Conservation (phyloP, 2,888 invertebrate genomes). For the Melipona beecheii region DNA sequence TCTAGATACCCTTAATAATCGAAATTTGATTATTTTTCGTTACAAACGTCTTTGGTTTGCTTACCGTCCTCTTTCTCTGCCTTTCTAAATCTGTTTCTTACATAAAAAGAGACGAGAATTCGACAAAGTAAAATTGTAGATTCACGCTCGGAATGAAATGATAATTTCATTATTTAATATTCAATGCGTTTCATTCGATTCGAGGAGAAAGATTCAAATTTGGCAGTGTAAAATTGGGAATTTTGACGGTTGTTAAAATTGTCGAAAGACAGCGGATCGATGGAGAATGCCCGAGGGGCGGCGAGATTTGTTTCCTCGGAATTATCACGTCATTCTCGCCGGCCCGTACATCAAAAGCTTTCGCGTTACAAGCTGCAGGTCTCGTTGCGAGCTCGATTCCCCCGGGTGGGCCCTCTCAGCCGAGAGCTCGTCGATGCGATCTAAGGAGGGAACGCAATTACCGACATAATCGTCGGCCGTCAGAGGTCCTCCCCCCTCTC, state of each 20-base stretch:
- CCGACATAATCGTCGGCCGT: conserved; percentile 52
- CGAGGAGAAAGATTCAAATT: too few relatives aligned
- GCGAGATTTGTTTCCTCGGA: conserved; percentile 32
- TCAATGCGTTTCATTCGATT: too few relatives aligned
- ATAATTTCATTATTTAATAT: too few relatives aligned
- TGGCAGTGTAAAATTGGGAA: too few relatives aligned
- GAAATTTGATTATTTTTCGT: neutral
- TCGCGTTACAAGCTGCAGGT: conserved; percentile 25
- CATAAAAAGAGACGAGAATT: too few relatives aligned
- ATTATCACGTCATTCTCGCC: conserved; percentile 48
- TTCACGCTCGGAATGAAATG: too few relatives aligned
- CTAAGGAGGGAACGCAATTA: conserved; percentile 64
- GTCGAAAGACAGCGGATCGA: too few relatives aligned
- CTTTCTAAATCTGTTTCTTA: neutral
- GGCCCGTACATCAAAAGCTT: conserved; percentile 57
- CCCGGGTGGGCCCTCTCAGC: neutral
- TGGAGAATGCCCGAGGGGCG: neutral
- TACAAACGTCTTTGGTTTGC: neutral
- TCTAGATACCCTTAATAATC: neutral
- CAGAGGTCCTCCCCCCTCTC: conserved; percentile 38
- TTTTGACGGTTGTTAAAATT: too few relatives aligned
- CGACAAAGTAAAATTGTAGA: too few relatives aligned
- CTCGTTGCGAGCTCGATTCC: neutral
- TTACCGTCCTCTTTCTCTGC: too few relatives aligned
- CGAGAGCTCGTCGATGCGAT: conserved; percentile 39